Evolutionary conservation across 2,888 invertebrate species (phyloP).

Genomic region (Trilocha varians): DNA sequence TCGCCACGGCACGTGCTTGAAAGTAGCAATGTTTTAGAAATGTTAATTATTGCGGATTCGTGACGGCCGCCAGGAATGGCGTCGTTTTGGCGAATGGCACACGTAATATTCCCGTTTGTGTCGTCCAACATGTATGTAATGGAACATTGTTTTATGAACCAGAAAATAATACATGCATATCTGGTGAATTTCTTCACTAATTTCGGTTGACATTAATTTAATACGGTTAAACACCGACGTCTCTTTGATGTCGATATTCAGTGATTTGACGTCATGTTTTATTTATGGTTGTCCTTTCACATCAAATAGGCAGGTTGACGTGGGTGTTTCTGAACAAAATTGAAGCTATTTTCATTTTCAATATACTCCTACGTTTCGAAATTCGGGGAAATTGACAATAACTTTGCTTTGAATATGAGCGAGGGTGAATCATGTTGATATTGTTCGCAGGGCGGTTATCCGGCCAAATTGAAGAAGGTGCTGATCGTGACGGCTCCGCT

Average conservation of each 20-base stretch:
- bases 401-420: too few relatives aligned
- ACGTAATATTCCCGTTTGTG: conserved; percentile 11
- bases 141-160: conserved; percentile 11
- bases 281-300: not conserved
- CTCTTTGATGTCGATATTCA: conserved; percentile 9
- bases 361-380: not conserved
- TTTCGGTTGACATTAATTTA: conserved; percentile 17
- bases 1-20: not conserved
- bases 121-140: conserved; percentile 10
- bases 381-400: too few relatives aligned
- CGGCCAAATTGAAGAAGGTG: conserved; percentile 96
- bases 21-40: conserved; percentile 1
- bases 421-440: conserved; percentile 15
- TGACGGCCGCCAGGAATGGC: conserved; percentile 7
- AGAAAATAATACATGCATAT: conserved; percentile 14
- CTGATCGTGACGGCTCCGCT: conserved; percentile 97
- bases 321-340: not conserved
- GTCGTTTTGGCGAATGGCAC: conserved; percentile 11
- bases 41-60: conserved; percentile 5
- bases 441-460: conserved; percentile 90
- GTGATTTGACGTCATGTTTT: not conserved
- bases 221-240: conserved; percentile 17
- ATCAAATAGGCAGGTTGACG: not conserved
- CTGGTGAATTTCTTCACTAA: conserved; percentile 20
- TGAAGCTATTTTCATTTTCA: not conserved